Base-by-base conservation (phyloP, 1,140 invertebrate genomes). In the Heterodera schachtii region DNA sequence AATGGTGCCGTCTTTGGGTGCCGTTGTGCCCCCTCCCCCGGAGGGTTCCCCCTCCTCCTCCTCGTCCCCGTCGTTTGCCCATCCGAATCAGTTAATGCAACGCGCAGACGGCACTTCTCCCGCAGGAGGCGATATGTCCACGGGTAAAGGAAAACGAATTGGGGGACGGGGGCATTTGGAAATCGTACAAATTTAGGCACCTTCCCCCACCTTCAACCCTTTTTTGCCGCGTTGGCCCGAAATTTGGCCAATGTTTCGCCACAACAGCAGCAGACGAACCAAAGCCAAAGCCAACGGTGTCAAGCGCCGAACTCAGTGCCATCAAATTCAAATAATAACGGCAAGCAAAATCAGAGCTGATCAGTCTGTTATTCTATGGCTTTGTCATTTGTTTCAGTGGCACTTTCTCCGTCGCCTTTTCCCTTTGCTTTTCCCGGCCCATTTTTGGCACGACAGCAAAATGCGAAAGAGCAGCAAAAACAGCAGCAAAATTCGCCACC, bases 151-250 rank as follows among this genome's bases (percentile, higher is more conserved):
- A 2, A n/a, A 41, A 64, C 19, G 1, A 64, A 64, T 52, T 52
- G 49, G 49, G 2, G 16, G 57, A 0, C 0, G 5, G 57, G 57
- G 57, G 57, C 57, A 64, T 64, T 13, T 3, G 4, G 5, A 19
- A 64, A 64, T 64, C 5, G 19, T 19, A 5, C 19, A 13, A 13
- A 64, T 52, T 64, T 64, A 64, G 57, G 57, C 57, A 41, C 69
- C 31, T 41, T 71, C 6, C 69, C 69, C 21, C 69, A 41, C 31
- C 69, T 46, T 11, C 69, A 71, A 46, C 69, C 69, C 6, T 71
- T 71, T 46, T 71, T 71, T n/a, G 19, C 69, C 69, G 69, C 69
- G 6, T 71, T 71, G 41, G 69, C 69, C 21, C 69, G 69, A n/a
- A 71, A 71, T n/a, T 16, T 71, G 69, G 69, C 69, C 69, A 71